Percentiles rank a stretch among this genome's conserved stretches.
These are phyloP conservation scores for Henicopernis longicauda DNA, from an alignment of 2,113 vertebrate species.

Conservation along the genomic window DNA sequence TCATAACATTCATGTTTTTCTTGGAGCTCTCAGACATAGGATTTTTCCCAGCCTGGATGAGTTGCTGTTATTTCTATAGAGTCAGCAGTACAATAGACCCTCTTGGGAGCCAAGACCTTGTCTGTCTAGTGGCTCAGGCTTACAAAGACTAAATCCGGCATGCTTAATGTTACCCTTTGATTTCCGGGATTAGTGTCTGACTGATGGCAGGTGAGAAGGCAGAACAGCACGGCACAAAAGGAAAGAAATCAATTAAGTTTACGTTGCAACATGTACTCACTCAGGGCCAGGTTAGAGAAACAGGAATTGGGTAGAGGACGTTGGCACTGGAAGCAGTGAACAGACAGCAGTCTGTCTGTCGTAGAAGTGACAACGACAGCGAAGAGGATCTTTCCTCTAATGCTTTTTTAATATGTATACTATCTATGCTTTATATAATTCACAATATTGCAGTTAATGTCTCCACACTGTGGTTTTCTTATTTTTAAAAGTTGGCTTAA, in stretches of 20 bases:
- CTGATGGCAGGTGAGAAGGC: slow-evolving; percentile 30
- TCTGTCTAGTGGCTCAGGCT: slow-evolving; percentile 16
- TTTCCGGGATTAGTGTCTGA: neutral
- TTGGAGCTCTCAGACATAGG: slow-evolving; percentile 23
- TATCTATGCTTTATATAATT: neutral
- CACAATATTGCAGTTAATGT: neutral
- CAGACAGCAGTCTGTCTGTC: neutral
- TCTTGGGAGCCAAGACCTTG: slow-evolving; percentile 25
- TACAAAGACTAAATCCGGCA: neutral
- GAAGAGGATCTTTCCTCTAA: neutral
- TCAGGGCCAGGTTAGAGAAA: neutral
- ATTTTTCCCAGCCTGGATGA: slow-evolving; percentile 52
- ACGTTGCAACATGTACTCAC: neutral
- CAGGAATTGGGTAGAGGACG: neutral
- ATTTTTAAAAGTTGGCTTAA: neutral
- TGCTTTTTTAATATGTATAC: neutral
- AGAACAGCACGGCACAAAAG: neutral
- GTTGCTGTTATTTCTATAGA: slow-evolving; percentile 48
- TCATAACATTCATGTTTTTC: slow-evolving; percentile 3
- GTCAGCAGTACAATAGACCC: slow-evolving; percentile 40
- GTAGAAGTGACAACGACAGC: neutral
- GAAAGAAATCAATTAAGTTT: neutral
- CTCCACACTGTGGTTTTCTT: neutral
- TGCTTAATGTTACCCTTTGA: neutral
- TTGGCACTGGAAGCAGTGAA: neutral